Evolutionary conservation across 1,140 invertebrate species (phyloP).

Genomic region (Philotrypesis tridentata): DNA sequence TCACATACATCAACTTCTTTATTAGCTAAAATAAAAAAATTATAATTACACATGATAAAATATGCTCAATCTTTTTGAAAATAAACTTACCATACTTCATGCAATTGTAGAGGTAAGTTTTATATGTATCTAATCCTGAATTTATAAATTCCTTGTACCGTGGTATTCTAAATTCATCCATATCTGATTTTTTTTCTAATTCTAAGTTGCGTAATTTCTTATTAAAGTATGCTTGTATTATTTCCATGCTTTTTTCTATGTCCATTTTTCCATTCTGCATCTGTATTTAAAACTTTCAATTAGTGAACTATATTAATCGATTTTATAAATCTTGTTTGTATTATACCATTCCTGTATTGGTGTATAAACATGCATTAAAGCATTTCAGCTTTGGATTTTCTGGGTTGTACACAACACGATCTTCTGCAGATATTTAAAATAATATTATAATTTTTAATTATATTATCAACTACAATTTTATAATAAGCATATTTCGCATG

Average conservation of each 20-base stretch:
- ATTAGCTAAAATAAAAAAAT: neutral
- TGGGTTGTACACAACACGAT: neutral
- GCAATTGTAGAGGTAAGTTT: too few species aligned
- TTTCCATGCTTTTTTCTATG: neutral
- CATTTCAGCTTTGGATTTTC: neutral
- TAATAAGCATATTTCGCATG: too few species aligned
- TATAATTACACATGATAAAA: neutral
- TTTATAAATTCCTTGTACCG: too few species aligned
- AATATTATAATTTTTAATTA: too few species aligned
- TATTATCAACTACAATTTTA: too few species aligned
- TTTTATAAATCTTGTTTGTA: too few species aligned
- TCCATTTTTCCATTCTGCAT: neutral
- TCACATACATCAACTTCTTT: neutral
- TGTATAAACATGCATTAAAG: neutral
- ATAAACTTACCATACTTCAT: too few species aligned
- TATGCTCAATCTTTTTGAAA: neutral
- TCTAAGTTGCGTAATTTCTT: too few species aligned
- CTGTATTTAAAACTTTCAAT: neutral
- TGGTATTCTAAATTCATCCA: too few species aligned
- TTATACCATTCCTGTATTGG: neutral
- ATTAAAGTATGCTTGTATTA: neutral
- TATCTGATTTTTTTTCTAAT: neutral
- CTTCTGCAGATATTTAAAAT: neutral
- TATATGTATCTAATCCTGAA: too few species aligned
- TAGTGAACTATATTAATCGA: too few species aligned